Evolutionary conservation across 2,888 invertebrate species (phyloP).

Genomic region (Acleris cristana): DNA sequence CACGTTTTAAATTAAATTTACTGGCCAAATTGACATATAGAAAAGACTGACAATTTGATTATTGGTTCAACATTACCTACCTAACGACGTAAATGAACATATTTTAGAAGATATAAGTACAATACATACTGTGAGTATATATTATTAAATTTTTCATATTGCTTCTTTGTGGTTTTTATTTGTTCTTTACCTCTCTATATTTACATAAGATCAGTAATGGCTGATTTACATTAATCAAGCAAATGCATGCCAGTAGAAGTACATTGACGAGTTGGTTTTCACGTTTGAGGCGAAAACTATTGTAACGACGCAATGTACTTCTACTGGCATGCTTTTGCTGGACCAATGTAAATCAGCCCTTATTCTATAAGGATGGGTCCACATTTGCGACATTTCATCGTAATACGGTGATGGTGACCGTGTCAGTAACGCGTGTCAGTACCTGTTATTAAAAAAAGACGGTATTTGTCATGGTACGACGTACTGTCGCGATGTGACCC

Average conservation of each 20-base stretch:
- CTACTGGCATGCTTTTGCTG: too few species aligned
- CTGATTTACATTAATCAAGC: too few species aligned
- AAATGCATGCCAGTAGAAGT: too few species aligned
- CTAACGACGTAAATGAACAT: conserved; percentile 28
- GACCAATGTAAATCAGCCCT: too few species aligned
- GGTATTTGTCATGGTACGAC: too few species aligned
- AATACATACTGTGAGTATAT: conserved; percentile 76
- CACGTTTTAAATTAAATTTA: conserved; percentile 39
- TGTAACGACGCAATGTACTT: too few species aligned
- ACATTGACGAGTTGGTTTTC: too few species aligned
- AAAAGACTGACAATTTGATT: conserved; percentile 59
- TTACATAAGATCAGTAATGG: too few species aligned
- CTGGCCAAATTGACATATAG: conserved; percentile 48
- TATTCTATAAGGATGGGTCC: not conserved
- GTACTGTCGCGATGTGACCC: too few species aligned
- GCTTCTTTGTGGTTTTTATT: conserved; percentile 62
- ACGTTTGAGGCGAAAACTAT: too few species aligned
- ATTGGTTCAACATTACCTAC: conserved; percentile 51
- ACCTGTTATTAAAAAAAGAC: too few species aligned
- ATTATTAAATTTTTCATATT: conserved; percentile 73
- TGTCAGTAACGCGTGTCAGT: too few species aligned
- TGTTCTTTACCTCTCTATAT: conserved; percentile 1
- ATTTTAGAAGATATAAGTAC: conserved; percentile 63
- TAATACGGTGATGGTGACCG: not conserved
- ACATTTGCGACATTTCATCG: not conserved